Percentiles rank a stretch among this genome's conserved stretches.
Evolutionary conservation across 1,140 invertebrate genomes (phyloP).

Genomic region (Pantala flavescens): DNA sequence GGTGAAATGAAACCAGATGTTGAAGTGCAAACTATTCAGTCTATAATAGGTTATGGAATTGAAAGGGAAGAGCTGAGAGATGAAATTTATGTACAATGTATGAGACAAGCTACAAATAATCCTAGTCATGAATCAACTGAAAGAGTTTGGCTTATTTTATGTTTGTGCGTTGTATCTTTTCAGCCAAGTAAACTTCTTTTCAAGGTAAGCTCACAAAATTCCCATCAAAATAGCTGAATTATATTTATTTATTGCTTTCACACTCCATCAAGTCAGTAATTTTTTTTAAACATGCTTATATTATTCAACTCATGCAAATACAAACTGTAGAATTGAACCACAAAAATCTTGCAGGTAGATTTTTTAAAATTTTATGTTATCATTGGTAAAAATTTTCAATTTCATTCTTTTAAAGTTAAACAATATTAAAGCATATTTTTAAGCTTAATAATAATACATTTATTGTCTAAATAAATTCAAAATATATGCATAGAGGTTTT

Average conservation of each 20-base stretch:
- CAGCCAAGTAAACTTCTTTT: slow-evolving; percentile 79
- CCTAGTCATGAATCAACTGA: slow-evolving; percentile 68
- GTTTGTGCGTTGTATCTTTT: slow-evolving; percentile 81
- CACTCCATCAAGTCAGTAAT: background rate
- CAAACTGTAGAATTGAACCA: background rate
- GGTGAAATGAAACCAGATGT: slow-evolving; percentile 74
- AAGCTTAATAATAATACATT: too few relatives aligned
- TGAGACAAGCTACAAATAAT: slow-evolving; percentile 75
- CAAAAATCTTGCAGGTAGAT: background rate
- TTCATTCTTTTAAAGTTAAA: too few relatives aligned
- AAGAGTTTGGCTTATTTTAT: slow-evolving; percentile 79
- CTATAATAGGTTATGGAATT: slow-evolving; percentile 72
- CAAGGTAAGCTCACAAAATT: slow-evolving; percentile 41
- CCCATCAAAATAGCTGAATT: background rate
- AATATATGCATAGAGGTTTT: too few relatives aligned
- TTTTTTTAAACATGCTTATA: background rate
- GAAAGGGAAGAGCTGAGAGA: slow-evolving; percentile 80
- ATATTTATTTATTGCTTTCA: background rate
- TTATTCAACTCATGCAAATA: slow-evolving; percentile 8
- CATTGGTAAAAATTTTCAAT: too few relatives aligned
- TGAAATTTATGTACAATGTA: slow-evolving; percentile 81
- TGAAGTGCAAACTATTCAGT: slow-evolving; percentile 72
- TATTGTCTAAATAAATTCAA: too few relatives aligned
- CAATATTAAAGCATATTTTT: too few relatives aligned
- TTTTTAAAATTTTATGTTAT: too few relatives aligned